phyloP scores from a whole-genome alignment of 2,113 vertebrate species.

The Prietella phreatophila region DNA sequence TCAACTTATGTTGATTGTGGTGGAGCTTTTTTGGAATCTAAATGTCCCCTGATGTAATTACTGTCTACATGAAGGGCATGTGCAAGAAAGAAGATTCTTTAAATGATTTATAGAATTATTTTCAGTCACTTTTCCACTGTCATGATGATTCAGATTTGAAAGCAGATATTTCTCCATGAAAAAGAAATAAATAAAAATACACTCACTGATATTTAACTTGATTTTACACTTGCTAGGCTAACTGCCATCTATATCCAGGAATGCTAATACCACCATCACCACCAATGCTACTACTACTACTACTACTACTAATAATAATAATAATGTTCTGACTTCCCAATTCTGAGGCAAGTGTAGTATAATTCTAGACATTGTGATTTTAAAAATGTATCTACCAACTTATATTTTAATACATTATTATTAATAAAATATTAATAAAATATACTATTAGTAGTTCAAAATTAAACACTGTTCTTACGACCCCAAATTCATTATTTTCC shows the following conservation, averaged over 20 bases:
- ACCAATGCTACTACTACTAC: neutral
- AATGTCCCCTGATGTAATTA: constrained; percentile 25
- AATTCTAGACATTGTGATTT: neutral
- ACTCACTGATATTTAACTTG: neutral
- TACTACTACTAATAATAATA: neutral
- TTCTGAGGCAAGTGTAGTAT: neutral
- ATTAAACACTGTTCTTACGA: neutral
- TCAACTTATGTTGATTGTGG: constrained; percentile 12
- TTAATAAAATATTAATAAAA: neutral
- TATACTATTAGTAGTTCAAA: neutral
- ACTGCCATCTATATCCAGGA: too few relatives aligned
- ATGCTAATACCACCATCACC: neutral
- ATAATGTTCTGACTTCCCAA: neutral
- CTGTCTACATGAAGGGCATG: constrained; percentile 20
- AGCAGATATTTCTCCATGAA: neutral
- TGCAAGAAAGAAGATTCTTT: neutral
- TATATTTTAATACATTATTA: neutral
- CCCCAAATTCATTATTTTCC: neutral
- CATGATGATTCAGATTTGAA: neutral
- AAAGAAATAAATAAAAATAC: neutral
- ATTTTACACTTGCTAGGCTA: neutral
- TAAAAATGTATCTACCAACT: neutral
- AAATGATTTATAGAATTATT: constrained; percentile 9
- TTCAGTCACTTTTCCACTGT: neutral
- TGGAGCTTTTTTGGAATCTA: constrained; percentile 5